phyloP scores from a whole-genome alignment of 2,113 vertebrate genomes.

The Entomyzon cyanotis region DNA sequence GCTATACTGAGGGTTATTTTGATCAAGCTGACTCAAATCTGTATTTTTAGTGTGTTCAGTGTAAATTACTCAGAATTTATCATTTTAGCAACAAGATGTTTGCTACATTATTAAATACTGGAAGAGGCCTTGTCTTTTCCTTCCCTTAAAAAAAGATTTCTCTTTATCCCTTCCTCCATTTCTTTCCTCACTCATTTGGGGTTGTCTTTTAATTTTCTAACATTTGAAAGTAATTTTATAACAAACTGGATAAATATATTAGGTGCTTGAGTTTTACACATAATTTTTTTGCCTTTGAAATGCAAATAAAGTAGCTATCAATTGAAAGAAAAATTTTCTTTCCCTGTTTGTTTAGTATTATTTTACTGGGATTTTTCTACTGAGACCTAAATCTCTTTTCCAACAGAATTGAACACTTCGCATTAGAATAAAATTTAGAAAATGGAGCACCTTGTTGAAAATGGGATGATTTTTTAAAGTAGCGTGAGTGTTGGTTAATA shows the following conservation, averaged over 20 bases:
- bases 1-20: constrained; percentile 54
- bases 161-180: background rate
- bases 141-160: background rate
- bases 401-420: background rate
- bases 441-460: constrained; percentile 9
- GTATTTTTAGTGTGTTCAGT: constrained; percentile 65
- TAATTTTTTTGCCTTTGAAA: constrained; percentile 46
- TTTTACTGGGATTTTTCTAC: constrained; percentile 7
- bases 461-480: background rate
- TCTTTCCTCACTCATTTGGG: background rate
- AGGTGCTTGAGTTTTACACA: background rate
- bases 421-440: constrained; percentile 33
- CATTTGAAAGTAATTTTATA: constrained; percentile 17
- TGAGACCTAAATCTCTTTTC: constrained; percentile 38
- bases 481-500: background rate
- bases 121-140: background rate
- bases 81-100: constrained; percentile 33
- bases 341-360: constrained; percentile 9
- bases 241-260: constrained; percentile 16
- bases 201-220: constrained; percentile 18
- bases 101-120: constrained; percentile 2
- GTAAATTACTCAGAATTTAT: constrained; percentile 55
- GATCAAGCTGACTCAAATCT: constrained; percentile 67
- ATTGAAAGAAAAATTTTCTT: constrained; percentile 19
- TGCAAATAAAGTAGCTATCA: constrained; percentile 3